Conservation (phyloP, 2,888 invertebrate genomes). For the Leptinotarsa rubiginosa region DNA sequence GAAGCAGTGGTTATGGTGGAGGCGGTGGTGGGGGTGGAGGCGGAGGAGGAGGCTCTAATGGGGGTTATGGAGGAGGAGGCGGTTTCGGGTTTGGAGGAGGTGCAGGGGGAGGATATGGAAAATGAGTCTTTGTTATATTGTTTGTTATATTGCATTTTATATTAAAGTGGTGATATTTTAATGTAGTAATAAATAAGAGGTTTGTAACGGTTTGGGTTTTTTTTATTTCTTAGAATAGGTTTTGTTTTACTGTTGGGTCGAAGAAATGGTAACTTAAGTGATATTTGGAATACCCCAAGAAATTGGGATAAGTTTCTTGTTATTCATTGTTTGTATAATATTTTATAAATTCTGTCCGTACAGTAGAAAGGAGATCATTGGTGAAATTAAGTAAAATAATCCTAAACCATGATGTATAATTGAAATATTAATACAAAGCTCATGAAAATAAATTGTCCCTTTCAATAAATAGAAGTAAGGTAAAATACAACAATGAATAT, state of each 20-base stretch:
- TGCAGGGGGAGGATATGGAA: slow-evolving; percentile 16
- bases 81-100: slow-evolving; percentile 22
- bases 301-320: no score
- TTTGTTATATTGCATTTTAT: not conserved
- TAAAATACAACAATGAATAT: no score
- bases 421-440: no score
- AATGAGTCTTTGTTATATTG: not conserved
- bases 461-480: no score
- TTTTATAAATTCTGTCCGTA: no score
- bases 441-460: no score
- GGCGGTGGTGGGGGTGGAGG: slow-evolving; percentile 12
- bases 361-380: no score
- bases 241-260: not conserved
- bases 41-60: slow-evolving; percentile 1
- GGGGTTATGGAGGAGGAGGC: not conserved
- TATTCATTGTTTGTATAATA: no score
- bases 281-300: no score
- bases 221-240: not conserved
- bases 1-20: not conserved
- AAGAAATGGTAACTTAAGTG: not conserved
- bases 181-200: not conserved
- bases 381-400: no score
- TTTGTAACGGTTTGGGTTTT: not conserved
- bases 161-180: not conserved
- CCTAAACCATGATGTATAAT: no score